Evolutionary conservation across 2,888 invertebrate genomes (phyloP).

Genomic region (Hirtodrosophila trivittata): DNA sequence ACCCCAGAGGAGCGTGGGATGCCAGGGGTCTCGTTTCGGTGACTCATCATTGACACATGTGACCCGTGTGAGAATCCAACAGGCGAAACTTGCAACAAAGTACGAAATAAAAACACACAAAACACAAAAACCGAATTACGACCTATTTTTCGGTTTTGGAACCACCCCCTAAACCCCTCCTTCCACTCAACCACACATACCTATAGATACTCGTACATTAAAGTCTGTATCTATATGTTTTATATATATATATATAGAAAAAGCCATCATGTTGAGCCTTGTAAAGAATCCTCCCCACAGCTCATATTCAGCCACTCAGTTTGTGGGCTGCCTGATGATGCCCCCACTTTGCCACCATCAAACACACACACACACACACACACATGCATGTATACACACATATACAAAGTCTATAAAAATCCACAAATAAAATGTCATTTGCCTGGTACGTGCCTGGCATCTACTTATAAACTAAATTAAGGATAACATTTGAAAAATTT

Average conservation of each 20-base stretch:
- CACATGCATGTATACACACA: constrained; percentile 13
- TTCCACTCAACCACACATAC: background rate
- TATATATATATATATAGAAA: constrained; percentile 10
- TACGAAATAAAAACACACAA: constrained; percentile 29
- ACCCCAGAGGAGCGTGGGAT: constrained; percentile 10
- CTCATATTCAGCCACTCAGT: constrained; percentile 11
- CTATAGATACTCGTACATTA: constrained; percentile 7
- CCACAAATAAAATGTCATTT: constrained; percentile 81
- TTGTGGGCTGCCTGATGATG: constrained; percentile 22
- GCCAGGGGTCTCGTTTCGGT: constrained; percentile 25
- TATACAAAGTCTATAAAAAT: constrained; percentile 73
- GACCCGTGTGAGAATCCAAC: constrained; percentile 39
- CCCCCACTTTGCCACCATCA: background rate
- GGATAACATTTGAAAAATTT: constrained; percentile 79
- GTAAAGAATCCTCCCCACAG: constrained; percentile 1
- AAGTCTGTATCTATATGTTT: background rate
- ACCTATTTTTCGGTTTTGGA: constrained; percentile 64
- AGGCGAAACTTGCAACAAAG: constrained; percentile 29
- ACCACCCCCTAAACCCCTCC: background rate
- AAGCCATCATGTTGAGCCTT: constrained; percentile 7
- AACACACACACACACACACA: constrained; percentile 26
- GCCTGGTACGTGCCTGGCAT: constrained; percentile 81
- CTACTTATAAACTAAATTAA: constrained; percentile 78
- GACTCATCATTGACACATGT: constrained; percentile 76
- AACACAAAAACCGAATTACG: constrained; percentile 64